phyloP scores from a whole-genome alignment of 53 echinoderm and acorn worm species.

The Zoroaster sp. region DNA sequence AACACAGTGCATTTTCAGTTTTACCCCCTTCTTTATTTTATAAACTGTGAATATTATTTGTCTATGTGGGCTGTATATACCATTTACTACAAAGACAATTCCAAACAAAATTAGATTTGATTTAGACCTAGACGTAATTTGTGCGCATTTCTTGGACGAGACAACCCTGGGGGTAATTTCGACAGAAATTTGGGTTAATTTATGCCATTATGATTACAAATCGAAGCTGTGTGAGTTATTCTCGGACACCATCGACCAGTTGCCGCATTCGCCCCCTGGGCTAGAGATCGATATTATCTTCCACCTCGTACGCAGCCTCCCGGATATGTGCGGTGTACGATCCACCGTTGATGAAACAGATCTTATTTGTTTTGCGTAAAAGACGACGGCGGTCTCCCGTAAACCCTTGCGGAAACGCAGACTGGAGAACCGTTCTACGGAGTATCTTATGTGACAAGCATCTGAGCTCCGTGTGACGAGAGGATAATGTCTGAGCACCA shows the following conservation, averaged over 20 bases:
- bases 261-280: conserved; percentile 11
- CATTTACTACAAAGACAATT: no score
- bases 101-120: no score
- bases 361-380: conserved; percentile 57
- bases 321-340: conserved; percentile 16
- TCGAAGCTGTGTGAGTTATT: neutral
- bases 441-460: conserved; percentile 43
- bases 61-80: no score
- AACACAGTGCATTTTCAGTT: no score
- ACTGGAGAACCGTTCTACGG: neutral
- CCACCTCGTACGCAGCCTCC: conserved; percentile 39
- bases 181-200: conserved; percentile 40
- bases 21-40: no score
- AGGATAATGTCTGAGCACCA: conserved; percentile 4
- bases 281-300: conserved; percentile 30
- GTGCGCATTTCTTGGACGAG: neutral
- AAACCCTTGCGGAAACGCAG: neutral
- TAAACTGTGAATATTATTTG: no score
- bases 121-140: no score
- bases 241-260: conserved; percentile 38
- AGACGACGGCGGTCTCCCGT: conserved; percentile 14
- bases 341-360: conserved; percentile 44
- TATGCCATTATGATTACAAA: conserved; percentile 55
- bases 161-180: neutral
- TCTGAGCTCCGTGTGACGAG: neutral